Evolutionary conservation across 1,140 invertebrate genomes (phyloP).

Genomic region (Drosophila cardini): DNA sequence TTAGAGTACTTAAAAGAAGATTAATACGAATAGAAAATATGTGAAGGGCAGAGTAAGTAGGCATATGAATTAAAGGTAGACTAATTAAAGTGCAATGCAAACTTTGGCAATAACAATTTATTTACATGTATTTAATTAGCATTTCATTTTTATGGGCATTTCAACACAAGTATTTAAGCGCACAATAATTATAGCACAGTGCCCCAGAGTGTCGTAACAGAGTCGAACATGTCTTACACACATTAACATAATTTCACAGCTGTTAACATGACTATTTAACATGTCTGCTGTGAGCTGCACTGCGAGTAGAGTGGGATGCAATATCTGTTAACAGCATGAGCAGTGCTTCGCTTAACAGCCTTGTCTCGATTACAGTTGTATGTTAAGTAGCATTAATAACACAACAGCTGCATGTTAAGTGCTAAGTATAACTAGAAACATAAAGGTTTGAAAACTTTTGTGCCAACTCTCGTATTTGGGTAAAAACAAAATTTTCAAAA

Average conservation of each 20-base stretch:
- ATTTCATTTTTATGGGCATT: constrained; percentile 7
- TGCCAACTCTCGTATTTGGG: constrained; percentile 48
- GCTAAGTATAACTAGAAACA: too few relatives aligned
- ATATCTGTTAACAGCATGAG: neutral
- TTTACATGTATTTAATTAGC: constrained; percentile 15
- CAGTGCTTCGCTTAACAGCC: neutral
- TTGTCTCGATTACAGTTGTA: neutral
- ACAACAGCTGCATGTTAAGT: constrained; percentile 1
- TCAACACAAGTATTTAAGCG: constrained; percentile 5
- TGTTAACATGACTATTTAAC: constrained; percentile 26
- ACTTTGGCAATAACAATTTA: constrained; percentile 9
- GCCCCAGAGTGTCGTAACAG: constrained; percentile 20
- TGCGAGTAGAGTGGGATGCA: neutral
- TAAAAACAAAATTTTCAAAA: constrained; percentile 55
- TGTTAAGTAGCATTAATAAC: neutral
- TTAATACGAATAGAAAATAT: neutral
- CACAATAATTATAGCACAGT: constrained; percentile 12
- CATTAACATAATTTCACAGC: constrained; percentile 26
- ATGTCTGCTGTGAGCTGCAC: neutral
- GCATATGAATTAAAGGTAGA: neutral
- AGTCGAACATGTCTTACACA: constrained; percentile 11
- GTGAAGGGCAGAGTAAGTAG: neutral
- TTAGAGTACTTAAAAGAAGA: neutral
- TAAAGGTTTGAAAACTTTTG: constrained; percentile 22
- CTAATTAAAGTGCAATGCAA: neutral